A percentile compares a stretch with the other conserved stretches of the same genome.
Evolutionary conservation across 2,113 vertebrate genomes (phyloP).

Genomic region (Cyphomyrus plagiostoma): DNA sequence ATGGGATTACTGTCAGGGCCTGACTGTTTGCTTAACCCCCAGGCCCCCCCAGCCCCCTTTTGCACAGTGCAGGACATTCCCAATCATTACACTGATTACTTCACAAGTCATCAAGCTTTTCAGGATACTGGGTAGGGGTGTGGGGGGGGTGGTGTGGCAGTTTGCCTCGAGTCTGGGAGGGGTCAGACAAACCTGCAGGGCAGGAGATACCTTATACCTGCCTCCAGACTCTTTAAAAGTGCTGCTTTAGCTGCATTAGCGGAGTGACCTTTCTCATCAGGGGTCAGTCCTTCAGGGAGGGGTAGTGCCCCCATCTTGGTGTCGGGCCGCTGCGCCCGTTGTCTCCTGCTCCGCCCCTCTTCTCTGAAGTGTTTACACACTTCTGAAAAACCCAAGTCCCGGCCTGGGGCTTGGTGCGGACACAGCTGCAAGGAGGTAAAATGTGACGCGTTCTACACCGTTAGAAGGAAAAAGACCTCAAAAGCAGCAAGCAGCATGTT

Average conservation of each 20-base stretch:
- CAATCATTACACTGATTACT: conserved; percentile 59
- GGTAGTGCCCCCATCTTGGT: not conserved
- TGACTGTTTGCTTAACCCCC: conserved; percentile 64
- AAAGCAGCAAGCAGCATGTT: not conserved
- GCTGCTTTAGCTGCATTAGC: not conserved
- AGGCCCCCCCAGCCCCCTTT: conserved; percentile 29
- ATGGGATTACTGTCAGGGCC: conserved; percentile 45
- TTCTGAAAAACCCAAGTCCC: not conserved
- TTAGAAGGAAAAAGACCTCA: not conserved
- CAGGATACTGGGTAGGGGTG: conserved; percentile 15
- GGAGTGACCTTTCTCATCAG: not conserved
- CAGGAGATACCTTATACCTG: not conserved
- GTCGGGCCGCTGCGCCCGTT: not conserved
- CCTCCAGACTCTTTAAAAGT: not conserved
- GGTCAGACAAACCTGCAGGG: not conserved
- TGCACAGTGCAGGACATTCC: not conserved
- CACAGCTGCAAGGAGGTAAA: not conserved
- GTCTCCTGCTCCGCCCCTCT: not conserved
- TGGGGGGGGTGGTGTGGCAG: not conserved
- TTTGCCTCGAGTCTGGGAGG: not conserved
- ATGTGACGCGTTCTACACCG: not conserved
- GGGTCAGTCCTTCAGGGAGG: not conserved
- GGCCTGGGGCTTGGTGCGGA: not conserved
- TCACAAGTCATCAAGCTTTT: conserved; percentile 55
- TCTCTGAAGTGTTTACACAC: not conserved